phyloP scores from a whole-genome alignment of 2,797 vertebrate species.

The Cyclura pinguis region DNA sequence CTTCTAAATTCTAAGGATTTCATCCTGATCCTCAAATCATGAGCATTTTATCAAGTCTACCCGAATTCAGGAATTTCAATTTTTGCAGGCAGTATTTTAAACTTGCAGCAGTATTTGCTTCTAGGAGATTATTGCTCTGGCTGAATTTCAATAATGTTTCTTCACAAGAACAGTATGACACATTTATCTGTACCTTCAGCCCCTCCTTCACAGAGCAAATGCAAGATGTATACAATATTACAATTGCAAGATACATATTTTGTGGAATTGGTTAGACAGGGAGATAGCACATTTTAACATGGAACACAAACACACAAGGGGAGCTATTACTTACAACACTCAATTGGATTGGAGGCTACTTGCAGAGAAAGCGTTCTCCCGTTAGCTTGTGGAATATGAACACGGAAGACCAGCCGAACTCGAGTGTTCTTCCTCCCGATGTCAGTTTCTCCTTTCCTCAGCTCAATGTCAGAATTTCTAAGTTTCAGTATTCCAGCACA shows the following conservation, averaged over 20 bases:
- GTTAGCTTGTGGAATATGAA: constrained; percentile 92
- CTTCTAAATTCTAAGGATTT: not conserved
- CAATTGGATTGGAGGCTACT: constrained; percentile 92
- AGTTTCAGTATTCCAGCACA: constrained; percentile 97
- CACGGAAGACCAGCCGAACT: constrained; percentile 93
- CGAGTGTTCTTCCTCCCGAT: constrained; percentile 96
- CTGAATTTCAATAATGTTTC: not conserved
- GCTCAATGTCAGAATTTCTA: constrained; percentile 95
- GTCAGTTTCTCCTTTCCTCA: constrained; percentile 97
- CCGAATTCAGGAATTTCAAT: not conserved
- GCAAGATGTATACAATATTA: not conserved
- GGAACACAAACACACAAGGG: not conserved
- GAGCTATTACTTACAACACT: constrained; percentile 91
- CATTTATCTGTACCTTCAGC: not conserved
- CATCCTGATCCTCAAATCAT: not conserved
- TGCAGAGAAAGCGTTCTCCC: constrained; percentile 93
- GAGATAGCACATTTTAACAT: not conserved
- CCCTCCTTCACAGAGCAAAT: not conserved
- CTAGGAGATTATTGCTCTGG: not conserved
- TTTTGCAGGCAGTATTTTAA: not conserved
- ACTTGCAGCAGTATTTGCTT: not conserved
- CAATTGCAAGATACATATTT: rapidly evolving
- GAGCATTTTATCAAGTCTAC: not conserved
- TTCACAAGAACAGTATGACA: not conserved
- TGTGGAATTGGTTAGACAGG: not conserved